Evolutionary conservation across 2,888 invertebrate genomes (phyloP).

Genomic region (Agriopis aurantiaria): DNA sequence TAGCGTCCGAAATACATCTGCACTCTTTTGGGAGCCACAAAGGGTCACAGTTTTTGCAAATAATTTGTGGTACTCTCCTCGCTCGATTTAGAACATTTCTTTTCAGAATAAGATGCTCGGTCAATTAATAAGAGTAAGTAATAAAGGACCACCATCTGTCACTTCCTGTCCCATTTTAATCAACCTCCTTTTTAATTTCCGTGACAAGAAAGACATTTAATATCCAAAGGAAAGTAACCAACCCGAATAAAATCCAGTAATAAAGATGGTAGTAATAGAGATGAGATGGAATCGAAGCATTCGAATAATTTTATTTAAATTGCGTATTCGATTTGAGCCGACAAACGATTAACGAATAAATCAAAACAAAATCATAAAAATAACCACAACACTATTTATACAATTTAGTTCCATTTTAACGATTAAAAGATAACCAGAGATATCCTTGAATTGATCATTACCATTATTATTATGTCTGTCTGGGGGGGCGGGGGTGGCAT

Average conservation of each 20-base stretch:
- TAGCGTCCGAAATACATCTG: too few species aligned
- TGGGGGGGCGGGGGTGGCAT: too few species aligned
- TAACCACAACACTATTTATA: too few species aligned
- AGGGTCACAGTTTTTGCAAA: too few species aligned
- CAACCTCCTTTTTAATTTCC: conserved; percentile 29
- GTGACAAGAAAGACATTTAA: conserved; percentile 29
- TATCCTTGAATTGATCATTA: too few species aligned
- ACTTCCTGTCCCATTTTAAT: conserved; percentile 21
- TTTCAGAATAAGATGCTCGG: neutral
- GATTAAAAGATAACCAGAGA: too few species aligned
- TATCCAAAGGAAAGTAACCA: conserved; percentile 24
- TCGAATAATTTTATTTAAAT: conserved; percentile 1
- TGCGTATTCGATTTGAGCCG: neutral
- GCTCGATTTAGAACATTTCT: neutral
- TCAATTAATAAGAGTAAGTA: conserved; percentile 1
- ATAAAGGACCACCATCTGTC: conserved; percentile 14
- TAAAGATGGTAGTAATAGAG: conserved; percentile 18
- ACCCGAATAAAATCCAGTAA: conserved; percentile 20
- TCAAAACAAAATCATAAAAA: too few species aligned
- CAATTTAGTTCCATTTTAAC: too few species aligned
- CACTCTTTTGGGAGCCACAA: too few species aligned
- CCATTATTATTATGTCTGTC: too few species aligned
- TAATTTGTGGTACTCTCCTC: neutral
- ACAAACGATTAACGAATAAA: too few species aligned
- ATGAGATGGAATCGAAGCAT: neutral